These are phyloP conservation scores for Gallirallus australis DNA, from an alignment of 2,797 vertebrate species.

Conservation along the genomic window DNA sequence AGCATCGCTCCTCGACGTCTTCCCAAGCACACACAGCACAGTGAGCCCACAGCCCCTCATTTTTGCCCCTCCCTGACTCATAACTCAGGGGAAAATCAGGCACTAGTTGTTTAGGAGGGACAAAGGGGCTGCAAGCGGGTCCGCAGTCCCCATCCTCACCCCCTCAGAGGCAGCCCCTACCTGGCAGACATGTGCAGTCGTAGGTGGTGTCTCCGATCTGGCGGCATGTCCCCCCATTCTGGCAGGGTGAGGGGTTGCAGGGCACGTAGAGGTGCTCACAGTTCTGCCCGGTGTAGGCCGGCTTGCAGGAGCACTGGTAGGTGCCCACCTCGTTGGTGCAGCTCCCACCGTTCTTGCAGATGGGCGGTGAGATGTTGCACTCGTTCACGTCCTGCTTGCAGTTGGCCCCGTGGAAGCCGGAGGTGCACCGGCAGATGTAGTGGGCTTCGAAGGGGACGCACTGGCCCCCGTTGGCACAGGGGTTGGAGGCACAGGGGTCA, in stretches of 20 bases:
- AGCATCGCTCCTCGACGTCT: not conserved
- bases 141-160: rapidly evolving
- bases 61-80: not conserved
- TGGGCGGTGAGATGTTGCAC: constrained; percentile 81
- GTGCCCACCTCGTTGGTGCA: constrained; percentile 93
- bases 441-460: constrained; percentile 91
- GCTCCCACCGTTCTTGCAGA: constrained; percentile 86
- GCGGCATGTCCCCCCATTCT: constrained; percentile 94
- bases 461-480: constrained; percentile 92
- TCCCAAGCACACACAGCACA: not conserved
- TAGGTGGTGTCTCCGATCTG: constrained; percentile 91
- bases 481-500: constrained; percentile 96
- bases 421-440: constrained; percentile 88
- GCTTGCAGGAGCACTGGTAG: constrained; percentile 88
- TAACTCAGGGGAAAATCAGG: rapidly evolving
- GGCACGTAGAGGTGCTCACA: constrained; percentile 92
- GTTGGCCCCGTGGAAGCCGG: constrained; percentile 89
- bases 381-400: constrained; percentile 95
- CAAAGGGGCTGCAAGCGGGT: not conserved
- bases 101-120: rapidly evolving
- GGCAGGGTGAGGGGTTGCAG: constrained; percentile 95
- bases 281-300: constrained; percentile 85
- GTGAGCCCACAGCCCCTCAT: rapidly evolving
- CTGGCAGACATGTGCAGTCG: constrained; percentile 92
- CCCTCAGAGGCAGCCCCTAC: constrained; percentile 69